Evolutionary conservation across 1,140 invertebrate genomes (phyloP).

Genomic region (Diorhabda elongata): DNA sequence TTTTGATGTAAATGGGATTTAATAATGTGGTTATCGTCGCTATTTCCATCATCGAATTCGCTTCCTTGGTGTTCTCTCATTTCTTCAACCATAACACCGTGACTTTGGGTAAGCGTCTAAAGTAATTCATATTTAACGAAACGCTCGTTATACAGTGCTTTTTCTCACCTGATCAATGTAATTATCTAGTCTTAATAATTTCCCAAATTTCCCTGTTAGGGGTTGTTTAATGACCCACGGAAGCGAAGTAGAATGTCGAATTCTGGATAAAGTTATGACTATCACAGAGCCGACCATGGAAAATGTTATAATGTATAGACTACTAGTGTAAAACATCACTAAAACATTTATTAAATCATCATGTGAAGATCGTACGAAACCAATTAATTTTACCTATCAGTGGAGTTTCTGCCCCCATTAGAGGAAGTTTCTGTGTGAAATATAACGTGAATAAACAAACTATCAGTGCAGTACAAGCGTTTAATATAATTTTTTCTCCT

Average conservation of each 20-base stretch:
- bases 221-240: constrained; percentile 55
- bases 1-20: constrained; percentile 22
- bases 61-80: constrained; percentile 48
- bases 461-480: constrained; percentile 55
- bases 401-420: constrained; percentile 58
- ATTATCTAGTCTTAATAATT: constrained; percentile 49
- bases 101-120: constrained; percentile 20
- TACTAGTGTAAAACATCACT: constrained; percentile 54
- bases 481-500: constrained; percentile 61
- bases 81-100: constrained; percentile 47
- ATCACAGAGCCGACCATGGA: constrained; percentile 60
- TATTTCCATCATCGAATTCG: constrained; percentile 44
- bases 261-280: constrained; percentile 52
- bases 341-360: constrained; percentile 22
- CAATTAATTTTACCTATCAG: constrained; percentile 54
- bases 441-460: constrained; percentile 60
- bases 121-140: constrained; percentile 1
- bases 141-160: background rate
- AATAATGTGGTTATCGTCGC: constrained; percentile 48
- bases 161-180: constrained; percentile 36
- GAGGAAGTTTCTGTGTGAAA: constrained; percentile 58
- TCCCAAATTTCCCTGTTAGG: constrained; percentile 53
- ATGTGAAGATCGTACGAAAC: background rate
- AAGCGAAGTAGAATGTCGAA: constrained; percentile 49
- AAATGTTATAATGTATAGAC: constrained; percentile 56